A percentile compares a stretch with the other conserved stretches of the same genome.
Evolutionary conservation across 2,888 invertebrate genomes (phyloP).

Genomic region (Drosophila hamatofila): DNA sequence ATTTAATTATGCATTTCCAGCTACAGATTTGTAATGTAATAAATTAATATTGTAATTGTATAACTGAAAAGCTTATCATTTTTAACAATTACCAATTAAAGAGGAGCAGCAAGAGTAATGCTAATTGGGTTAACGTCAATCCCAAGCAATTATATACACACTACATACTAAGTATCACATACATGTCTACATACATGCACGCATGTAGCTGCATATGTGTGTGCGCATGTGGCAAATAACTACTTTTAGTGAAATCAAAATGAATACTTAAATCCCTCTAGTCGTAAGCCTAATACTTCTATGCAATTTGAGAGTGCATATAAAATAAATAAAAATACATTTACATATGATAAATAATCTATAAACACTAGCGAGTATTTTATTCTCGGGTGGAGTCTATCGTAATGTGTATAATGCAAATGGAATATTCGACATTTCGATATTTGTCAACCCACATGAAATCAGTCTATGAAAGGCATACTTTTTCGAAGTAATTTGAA

Average conservation of each 20-base stretch:
- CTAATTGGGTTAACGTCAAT: slow-evolving; percentile 18
- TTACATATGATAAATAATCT: slow-evolving; percentile 56
- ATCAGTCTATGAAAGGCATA: neutral
- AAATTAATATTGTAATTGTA: slow-evolving; percentile 72
- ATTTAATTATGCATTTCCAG: slow-evolving; percentile 75
- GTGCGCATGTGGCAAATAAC: slow-evolving; percentile 42
- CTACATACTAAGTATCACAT: slow-evolving; percentile 17
- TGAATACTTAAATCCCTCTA: slow-evolving; percentile 67
- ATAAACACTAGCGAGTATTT: neutral
- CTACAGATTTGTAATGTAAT: slow-evolving; percentile 70
- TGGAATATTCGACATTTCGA: neutral
- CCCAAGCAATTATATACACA: slow-evolving; percentile 25
- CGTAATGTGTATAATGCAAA: neutral
- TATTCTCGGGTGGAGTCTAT: neutral
- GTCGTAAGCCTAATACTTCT: slow-evolving; percentile 64
- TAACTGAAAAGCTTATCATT: slow-evolving; percentile 54
- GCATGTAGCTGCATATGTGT: slow-evolving; percentile 9
- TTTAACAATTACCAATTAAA: slow-evolving; percentile 25
- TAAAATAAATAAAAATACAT: slow-evolving; percentile 41
- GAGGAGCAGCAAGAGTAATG: slow-evolving; percentile 1
- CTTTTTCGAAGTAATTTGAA: neutral
- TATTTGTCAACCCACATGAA: no score
- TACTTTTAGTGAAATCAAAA: slow-evolving; percentile 70
- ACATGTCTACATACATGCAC: slow-evolving; percentile 9
- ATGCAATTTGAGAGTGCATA: slow-evolving; percentile 38